Conservation (phyloP, 2,888 invertebrate genomes). For the Therioaphis trifolii region DNA sequence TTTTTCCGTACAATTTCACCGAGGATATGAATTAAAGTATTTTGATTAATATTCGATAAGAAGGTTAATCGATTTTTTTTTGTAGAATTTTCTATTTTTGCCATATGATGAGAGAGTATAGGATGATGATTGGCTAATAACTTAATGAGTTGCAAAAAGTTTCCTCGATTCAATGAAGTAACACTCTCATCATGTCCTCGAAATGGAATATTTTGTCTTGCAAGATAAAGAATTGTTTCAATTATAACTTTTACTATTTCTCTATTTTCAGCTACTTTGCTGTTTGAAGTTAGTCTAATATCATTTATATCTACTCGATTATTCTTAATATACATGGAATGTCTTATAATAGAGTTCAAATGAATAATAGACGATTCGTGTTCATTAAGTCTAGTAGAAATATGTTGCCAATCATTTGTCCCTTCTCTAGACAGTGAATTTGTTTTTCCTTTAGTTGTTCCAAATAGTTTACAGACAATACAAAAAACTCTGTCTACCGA, state of each 20-base stretch:
- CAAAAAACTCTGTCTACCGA: slow-evolving; percentile 9
- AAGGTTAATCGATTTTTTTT: slow-evolving; percentile 28
- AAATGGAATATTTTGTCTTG: neutral
- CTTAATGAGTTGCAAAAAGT: slow-evolving; percentile 7
- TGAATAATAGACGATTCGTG: slow-evolving; percentile 3
- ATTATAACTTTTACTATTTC: slow-evolving; percentile 23
- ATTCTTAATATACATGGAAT: slow-evolving; percentile 28
- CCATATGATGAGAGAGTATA: slow-evolving; percentile 22
- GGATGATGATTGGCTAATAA: slow-evolving; percentile 12
- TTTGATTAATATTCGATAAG: neutral
- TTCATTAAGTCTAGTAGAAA: slow-evolving; percentile 27
- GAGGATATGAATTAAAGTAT: slow-evolving; percentile 10
- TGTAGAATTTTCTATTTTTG: slow-evolving; percentile 16
- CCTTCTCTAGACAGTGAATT: neutral
- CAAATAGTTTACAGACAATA: slow-evolving; percentile 32
- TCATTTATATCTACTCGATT: no score
- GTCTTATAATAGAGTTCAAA: neutral
- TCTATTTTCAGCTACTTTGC: slow-evolving; percentile 11
- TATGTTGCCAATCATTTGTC: slow-evolving; percentile 30
- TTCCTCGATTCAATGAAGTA: slow-evolving; percentile 1
- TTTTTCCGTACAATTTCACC: slow-evolving; percentile 23
- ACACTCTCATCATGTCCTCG: slow-evolving; percentile 28
- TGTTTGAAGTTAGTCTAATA: no score
- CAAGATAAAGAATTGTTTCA: slow-evolving; percentile 8
- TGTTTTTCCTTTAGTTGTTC: slow-evolving; percentile 22